Percentiles rank a stretch among this genome's conserved stretches.
Evolutionary conservation across 2,797 vertebrate species (phyloP).

Genomic region (Garrulus glandarius): DNA sequence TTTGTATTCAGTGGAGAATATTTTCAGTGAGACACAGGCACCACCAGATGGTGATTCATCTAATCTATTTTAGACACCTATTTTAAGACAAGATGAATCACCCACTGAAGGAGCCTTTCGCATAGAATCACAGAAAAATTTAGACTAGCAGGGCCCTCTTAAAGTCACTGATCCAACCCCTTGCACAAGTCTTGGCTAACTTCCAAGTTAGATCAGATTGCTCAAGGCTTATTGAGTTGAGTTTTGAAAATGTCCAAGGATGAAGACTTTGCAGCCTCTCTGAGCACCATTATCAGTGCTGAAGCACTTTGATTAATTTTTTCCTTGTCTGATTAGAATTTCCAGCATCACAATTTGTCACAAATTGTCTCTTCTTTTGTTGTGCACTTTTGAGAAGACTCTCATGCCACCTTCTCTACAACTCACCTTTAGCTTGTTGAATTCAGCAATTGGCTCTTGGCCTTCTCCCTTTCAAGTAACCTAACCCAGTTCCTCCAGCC

Average conservation of each 20-base stretch:
- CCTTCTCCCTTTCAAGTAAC: not conserved
- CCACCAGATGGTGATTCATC: conserved; percentile 64
- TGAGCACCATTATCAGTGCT: not conserved
- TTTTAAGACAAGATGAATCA: conserved; percentile 69
- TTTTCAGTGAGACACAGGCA: conserved; percentile 37
- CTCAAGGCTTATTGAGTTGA: not conserved
- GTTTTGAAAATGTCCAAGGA: not conserved
- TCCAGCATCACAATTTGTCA: not conserved
- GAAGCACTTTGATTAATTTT: not conserved
- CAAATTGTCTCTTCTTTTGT: not conserved
- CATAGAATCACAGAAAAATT: conserved; percentile 17
- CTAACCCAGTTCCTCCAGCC: not conserved
- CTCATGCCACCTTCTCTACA: not conserved
- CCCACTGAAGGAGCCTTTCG: conserved; percentile 25
- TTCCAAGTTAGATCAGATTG: not conserved
- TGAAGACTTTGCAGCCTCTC: not conserved
- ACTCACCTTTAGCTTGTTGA: not conserved
- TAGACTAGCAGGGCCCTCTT: not conserved
- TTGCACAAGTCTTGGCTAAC: not conserved
- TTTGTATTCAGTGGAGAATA: conserved; percentile 14
- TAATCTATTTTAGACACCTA: conserved; percentile 65
- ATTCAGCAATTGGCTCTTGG: not conserved
- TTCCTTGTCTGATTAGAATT: not conserved
- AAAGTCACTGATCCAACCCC: not conserved
- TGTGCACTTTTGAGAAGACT: not conserved